These are phyloP conservation scores for Pseudopipra pipra DNA, from an alignment of 2,113 vertebrate species.

Conservation along the genomic window DNA sequence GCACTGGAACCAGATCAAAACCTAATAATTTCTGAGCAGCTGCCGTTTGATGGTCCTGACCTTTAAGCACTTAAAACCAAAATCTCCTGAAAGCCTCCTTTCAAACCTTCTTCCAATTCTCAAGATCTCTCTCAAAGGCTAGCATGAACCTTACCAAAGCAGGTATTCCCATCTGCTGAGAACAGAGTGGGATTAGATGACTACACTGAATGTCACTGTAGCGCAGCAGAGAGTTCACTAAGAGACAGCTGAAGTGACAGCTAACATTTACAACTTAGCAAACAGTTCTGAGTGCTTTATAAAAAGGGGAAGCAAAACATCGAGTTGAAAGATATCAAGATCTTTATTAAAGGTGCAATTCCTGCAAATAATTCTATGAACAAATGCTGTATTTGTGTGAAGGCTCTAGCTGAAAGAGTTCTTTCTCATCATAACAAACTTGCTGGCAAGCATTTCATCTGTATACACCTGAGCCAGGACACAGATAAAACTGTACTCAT, in stretches of 20 bases:
- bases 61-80: background rate
- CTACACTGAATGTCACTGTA: background rate
- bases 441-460: background rate
- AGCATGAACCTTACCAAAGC: background rate
- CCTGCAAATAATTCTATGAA: background rate
- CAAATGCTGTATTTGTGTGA: background rate
- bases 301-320: background rate
- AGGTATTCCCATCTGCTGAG: background rate
- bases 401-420: background rate
- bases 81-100: background rate
- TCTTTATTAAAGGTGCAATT: background rate
- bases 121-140: background rate
- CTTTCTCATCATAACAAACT: background rate
- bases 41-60: background rate
- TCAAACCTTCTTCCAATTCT: background rate
- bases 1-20: background rate
- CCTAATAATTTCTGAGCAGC: background rate
- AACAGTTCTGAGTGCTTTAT: background rate
- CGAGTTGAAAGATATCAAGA: background rate
- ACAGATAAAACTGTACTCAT: background rate
- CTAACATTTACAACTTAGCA: background rate
- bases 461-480: background rate
- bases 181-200: background rate
- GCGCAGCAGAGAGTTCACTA: background rate
- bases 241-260: background rate